phyloP scores from a whole-genome alignment of 2,113 vertebrate species.

The Albula goreensis region DNA sequence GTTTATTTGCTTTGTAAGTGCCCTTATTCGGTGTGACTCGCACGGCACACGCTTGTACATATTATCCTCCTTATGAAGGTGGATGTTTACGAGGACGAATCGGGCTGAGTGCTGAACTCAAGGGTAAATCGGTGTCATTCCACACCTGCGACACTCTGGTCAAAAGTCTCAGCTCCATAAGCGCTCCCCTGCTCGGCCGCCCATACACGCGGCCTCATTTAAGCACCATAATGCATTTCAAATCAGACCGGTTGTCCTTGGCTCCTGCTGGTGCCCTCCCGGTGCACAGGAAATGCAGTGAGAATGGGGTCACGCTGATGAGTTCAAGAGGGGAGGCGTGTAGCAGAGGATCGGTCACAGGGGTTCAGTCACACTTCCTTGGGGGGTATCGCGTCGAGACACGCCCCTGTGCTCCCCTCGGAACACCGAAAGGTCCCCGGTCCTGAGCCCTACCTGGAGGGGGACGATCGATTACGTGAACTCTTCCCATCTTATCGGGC shows the following conservation, averaged over 20 bases:
- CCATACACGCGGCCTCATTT: too few relatives aligned
- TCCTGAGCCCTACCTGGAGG: not conserved
- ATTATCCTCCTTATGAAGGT: not conserved
- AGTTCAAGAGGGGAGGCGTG: not conserved
- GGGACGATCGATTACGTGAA: not conserved
- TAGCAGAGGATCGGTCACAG: not conserved
- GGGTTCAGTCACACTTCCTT: not conserved
- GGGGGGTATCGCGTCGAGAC: not conserved
- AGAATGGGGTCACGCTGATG: not conserved
- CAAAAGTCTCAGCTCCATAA: not conserved
- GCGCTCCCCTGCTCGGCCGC: not conserved
- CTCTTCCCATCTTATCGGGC: not conserved
- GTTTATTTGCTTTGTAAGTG: not conserved
- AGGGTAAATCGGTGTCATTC: not conserved
- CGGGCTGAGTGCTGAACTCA: too few relatives aligned
- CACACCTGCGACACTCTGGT: not conserved
- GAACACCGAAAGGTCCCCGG: not conserved
- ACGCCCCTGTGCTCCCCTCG: not conserved
- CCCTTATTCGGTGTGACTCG: not conserved
- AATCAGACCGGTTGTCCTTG: constrained; percentile 17
- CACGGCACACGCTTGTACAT: not conserved
- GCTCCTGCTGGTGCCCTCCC: not conserved
- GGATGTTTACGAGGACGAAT: not conserved
- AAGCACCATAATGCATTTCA: constrained; percentile 9
- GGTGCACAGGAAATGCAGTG: not conserved